These are phyloP conservation scores for Caenorhabditis sp. DNA, from an alignment of 2,888 invertebrate genomes.

Conservation along the genomic window DNA sequence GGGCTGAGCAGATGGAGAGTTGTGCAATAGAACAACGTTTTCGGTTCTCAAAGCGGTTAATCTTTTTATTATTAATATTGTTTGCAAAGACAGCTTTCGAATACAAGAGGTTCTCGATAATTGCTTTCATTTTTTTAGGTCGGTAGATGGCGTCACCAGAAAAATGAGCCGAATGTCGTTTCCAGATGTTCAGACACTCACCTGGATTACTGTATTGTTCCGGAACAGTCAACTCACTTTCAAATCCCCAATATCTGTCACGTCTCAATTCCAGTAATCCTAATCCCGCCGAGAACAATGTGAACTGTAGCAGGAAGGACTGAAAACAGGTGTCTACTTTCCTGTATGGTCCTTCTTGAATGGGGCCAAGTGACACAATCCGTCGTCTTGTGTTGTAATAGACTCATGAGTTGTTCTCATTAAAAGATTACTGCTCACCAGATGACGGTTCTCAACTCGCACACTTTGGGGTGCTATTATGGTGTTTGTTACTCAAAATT, in stretches of 20 bases:
- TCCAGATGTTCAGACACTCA: too few species aligned
- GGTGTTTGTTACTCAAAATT: constrained; percentile 42
- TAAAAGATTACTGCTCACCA: constrained; percentile 20
- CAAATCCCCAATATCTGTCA: neutral
- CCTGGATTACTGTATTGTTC: neutral
- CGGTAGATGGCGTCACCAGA: too few species aligned
- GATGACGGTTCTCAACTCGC: constrained; percentile 37
- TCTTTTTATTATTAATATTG: constrained; percentile 34
- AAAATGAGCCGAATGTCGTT: too few species aligned
- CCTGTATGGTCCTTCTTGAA: neutral
- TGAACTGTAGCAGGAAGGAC: neutral
- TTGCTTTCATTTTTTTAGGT: too few species aligned
- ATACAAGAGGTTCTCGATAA: constrained; percentile 14
- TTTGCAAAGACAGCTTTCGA: constrained; percentile 22
- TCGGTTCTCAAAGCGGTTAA: constrained; percentile 40
- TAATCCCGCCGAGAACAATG: neutral
- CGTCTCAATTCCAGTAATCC: neutral
- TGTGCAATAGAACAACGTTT: constrained; percentile 44
- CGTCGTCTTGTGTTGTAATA: constrained; percentile 1
- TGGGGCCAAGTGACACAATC: constrained; percentile 8
- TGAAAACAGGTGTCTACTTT: constrained; percentile 21
- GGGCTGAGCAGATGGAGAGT: constrained; percentile 41
- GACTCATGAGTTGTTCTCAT: constrained; percentile 20
- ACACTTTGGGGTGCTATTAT: constrained; percentile 20
- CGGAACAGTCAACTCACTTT: too few species aligned